These are phyloP conservation scores for Pararge aegeria DNA, from an alignment of 1,140 invertebrate species.

Conservation along the genomic window DNA sequence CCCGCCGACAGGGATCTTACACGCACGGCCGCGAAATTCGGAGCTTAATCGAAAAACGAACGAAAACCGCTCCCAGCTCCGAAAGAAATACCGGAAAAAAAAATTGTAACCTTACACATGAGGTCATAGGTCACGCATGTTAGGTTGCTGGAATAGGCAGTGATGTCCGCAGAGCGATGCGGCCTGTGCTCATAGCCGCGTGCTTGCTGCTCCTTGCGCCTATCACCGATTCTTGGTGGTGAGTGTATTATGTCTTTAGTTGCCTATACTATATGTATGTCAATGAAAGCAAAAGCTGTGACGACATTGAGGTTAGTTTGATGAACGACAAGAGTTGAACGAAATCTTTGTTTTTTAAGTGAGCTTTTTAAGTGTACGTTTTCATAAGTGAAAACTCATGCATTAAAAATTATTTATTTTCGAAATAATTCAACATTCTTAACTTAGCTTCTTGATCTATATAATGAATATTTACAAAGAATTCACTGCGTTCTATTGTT, in stretches of 20 bases:
- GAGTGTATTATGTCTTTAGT: conserved; percentile 58
- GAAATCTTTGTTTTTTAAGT: no score
- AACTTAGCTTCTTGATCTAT: no score
- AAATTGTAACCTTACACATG: conserved; percentile 14
- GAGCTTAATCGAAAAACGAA: conserved; percentile 44
- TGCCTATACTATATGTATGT: neutral
- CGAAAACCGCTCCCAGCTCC: conserved; percentile 35
- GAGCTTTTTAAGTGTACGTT: conserved; percentile 14
- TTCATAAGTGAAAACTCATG: no score
- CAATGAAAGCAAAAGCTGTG: conserved; percentile 16
- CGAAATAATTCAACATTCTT: no score
- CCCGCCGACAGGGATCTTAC: conserved; percentile 64
- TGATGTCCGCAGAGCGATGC: conserved; percentile 81
- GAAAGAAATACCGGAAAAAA: conserved; percentile 14
- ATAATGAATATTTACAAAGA: no score
- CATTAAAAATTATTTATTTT: no score
- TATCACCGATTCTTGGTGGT: conserved; percentile 84
- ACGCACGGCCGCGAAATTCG: conserved; percentile 64
- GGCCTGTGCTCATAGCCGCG: conserved; percentile 82
- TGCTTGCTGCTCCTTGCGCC: conserved; percentile 83
- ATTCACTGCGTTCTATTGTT: no score
- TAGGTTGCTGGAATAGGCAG: conserved; percentile 46
- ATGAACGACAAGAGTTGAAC: conserved; percentile 4
- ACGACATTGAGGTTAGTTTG: conserved; percentile 25
- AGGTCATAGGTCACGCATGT: conserved; percentile 13